These are phyloP conservation scores for Elegia similella DNA, from an alignment of 2,888 invertebrate genomes.

Conservation along the genomic window DNA sequence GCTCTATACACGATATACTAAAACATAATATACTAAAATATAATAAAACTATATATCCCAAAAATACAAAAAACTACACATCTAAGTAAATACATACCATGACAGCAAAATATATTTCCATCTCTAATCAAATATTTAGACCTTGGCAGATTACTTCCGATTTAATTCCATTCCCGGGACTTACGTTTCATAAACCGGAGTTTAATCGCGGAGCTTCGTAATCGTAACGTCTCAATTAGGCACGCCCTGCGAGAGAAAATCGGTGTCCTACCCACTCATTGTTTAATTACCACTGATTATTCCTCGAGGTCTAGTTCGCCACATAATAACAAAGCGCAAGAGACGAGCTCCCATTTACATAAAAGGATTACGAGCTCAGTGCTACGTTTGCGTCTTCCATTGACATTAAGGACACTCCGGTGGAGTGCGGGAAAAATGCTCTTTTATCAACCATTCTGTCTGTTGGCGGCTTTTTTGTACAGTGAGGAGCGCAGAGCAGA, in stretches of 20 bases:
- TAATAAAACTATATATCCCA: too few relatives aligned
- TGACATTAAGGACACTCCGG: slow-evolving; percentile 43
- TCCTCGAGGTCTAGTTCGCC: slow-evolving; percentile 10
- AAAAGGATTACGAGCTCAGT: slow-evolving; percentile 46
- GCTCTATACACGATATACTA: too few relatives aligned
- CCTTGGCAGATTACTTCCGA: slow-evolving; percentile 21
- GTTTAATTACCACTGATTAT: slow-evolving; percentile 21
- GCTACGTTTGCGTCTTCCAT: slow-evolving; percentile 33
- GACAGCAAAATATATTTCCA: not conserved
- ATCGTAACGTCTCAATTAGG: not conserved
- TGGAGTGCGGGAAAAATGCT: slow-evolving; percentile 35
- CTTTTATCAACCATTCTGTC: slow-evolving; percentile 28
- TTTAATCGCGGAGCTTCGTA: not conserved
- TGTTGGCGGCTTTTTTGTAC: not conserved
- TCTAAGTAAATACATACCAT: not conserved
- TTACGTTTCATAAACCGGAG: not conserved
- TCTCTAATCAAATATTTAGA: slow-evolving; percentile 19
- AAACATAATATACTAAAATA: too few relatives aligned
- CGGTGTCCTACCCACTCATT: slow-evolving; percentile 3
- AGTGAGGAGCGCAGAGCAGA: not conserved
- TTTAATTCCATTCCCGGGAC: not conserved
- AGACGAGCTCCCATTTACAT: slow-evolving; percentile 43
- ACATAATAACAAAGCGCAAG: slow-evolving; percentile 30
- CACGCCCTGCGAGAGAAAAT: not conserved
- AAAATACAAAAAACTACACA: not conserved